Conservation (phyloP, 2,888 invertebrate species). For the Ectemnius cavifrons region DNA sequence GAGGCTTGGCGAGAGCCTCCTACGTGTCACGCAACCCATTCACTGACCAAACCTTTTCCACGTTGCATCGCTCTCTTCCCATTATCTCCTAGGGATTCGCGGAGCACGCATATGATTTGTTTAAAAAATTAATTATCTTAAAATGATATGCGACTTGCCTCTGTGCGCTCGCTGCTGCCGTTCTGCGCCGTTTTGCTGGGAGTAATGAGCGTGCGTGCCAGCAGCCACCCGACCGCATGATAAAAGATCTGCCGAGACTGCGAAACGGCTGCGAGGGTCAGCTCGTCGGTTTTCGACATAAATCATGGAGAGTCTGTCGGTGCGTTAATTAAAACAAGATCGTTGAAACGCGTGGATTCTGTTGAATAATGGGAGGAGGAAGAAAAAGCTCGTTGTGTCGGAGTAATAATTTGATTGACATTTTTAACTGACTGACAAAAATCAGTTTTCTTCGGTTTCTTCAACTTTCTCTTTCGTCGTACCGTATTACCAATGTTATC, state of each 20-base stretch:
- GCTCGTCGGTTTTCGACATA: neutral
- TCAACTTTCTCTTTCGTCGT: no score
- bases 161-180: neutral
- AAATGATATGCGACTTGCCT: conserved; percentile 12
- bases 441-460: no score
- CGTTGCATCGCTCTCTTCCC: conserved; percentile 57
- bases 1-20: conserved; percentile 72
- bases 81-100: conserved; percentile 45
- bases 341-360: neutral
- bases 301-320: neutral
- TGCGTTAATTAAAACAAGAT: conserved; percentile 5
- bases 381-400: neutral
- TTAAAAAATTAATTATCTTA: conserved; percentile 45
- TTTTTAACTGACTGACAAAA: no score
- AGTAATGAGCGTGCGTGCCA: conserved; percentile 2
- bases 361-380: neutral
- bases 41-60: conserved; percentile 56
- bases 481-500: no score
- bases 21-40: conserved; percentile 75
- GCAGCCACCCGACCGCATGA: neutral
- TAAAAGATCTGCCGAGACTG: conserved; percentile 1
- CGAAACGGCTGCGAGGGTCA: neutral
- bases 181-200: neutral
- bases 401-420: neutral
- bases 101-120: conserved; percentile 16